phyloP scores from a whole-genome alignment of 2,113 vertebrate genomes.

The Aphyosemion australe region DNA sequence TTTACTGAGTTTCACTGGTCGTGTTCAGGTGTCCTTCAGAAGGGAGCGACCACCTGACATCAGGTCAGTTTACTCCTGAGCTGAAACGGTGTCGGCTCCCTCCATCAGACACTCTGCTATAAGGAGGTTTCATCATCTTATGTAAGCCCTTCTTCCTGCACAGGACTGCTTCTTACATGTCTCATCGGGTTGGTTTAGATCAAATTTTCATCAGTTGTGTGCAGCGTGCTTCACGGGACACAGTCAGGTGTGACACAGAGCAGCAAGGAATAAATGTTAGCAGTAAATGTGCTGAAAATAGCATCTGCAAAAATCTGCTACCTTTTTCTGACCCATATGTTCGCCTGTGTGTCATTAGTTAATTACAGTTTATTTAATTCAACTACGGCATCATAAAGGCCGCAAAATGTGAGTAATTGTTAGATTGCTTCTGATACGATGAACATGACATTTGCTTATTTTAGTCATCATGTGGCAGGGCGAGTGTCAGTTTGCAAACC shows the following conservation, averaged over 20 bases:
- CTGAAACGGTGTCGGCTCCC: slow-evolving; percentile 20
- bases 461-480: neutral
- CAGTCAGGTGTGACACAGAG: slow-evolving; percentile 16
- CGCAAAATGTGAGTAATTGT: neutral
- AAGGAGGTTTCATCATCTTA: slow-evolving; percentile 48
- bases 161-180: neutral
- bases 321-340: too few species aligned
- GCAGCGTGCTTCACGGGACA: slow-evolving; percentile 11
- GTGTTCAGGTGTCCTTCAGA: slow-evolving; percentile 1
- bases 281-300: neutral
- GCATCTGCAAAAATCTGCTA: too few species aligned
- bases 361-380: neutral
- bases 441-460: too few species aligned
- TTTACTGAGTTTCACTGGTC: too few species aligned
- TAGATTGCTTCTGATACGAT: too few species aligned
- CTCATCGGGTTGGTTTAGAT: slow-evolving; percentile 23
- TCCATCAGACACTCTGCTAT: slow-evolving; percentile 41
- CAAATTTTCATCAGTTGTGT: slow-evolving; percentile 30
- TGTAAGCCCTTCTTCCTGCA: slow-evolving; percentile 28
- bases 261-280: neutral
- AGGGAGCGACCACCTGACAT: slow-evolving; percentile 60
- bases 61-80: slow-evolving; percentile 42
- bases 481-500: neutral
- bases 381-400: neutral
- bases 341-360: neutral